Evolutionary conservation across 35 echinoderm and acorn worm genomes (phyloP).

Genomic region (Apostichopus californicus): DNA sequence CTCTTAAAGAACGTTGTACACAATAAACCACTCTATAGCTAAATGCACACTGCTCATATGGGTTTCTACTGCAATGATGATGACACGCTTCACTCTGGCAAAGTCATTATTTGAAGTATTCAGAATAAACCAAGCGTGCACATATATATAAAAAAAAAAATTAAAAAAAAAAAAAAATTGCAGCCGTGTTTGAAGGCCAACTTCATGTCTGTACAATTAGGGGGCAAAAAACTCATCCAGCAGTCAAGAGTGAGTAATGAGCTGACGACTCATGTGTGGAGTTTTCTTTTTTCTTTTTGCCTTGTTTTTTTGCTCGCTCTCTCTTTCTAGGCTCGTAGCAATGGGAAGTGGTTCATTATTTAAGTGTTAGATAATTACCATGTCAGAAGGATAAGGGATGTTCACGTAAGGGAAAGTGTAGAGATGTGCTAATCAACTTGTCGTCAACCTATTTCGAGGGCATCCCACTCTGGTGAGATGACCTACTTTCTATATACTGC

Average conservation of each 20-base stretch:
- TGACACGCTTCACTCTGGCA: slow-evolving; percentile 9
- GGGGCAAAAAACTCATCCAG: slow-evolving; percentile 40
- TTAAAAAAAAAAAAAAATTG: not conserved
- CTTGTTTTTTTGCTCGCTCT: not conserved
- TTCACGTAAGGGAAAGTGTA: not conserved
- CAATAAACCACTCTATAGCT: not conserved
- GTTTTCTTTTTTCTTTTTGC: slow-evolving; percentile 2
- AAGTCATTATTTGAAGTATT: slow-evolving; percentile 34
- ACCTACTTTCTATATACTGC: not conserved
- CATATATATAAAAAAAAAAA: not conserved
- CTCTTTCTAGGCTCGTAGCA: not conserved
- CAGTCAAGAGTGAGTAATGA: slow-evolving; percentile 34
- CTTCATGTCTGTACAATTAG: not conserved
- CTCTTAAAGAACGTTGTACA: not conserved
- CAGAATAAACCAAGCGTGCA: slow-evolving; percentile 7
- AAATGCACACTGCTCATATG: not conserved
- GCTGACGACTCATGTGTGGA: not conserved
- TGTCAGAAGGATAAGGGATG: not conserved
- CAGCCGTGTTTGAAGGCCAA: slow-evolving; percentile 40
- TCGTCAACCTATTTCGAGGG: slow-evolving; percentile 6
- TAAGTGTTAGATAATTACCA: slow-evolving; percentile 10
- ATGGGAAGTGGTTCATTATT: slow-evolving; percentile 28
- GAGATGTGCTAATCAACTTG: not conserved
- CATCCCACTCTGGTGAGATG: not conserved
- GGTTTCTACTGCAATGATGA: not conserved